A percentile compares a stretch with the other conserved stretches of the same genome.
phyloP scores from a whole-genome alignment of 30 jellyfish, hydroid and myxozoan species.

The Hydractinia echinata region DNA sequence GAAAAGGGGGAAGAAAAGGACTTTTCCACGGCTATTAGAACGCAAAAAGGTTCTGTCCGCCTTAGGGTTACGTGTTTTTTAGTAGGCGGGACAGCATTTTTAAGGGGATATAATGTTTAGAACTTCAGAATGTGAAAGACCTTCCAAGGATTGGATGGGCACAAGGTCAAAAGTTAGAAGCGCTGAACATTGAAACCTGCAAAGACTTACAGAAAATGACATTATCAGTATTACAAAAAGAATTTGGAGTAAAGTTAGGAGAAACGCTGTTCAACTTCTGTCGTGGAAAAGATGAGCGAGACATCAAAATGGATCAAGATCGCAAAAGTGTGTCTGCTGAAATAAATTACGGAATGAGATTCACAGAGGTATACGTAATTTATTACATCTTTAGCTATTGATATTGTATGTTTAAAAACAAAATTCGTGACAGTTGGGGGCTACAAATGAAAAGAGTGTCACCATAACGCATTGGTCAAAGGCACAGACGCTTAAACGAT shows the following conservation, averaged over 20 bases:
- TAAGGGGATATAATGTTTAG: constrained; percentile 18
- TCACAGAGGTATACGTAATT: constrained; percentile 42
- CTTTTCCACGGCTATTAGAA: too few species aligned
- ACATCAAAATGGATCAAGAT: constrained; percentile 59
- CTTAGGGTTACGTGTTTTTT: too few species aligned
- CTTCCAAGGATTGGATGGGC: constrained; percentile 91
- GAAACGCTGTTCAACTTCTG: constrained; percentile 59
- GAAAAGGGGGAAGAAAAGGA: too few species aligned
- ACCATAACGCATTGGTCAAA: too few species aligned
- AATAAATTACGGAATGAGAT: constrained; percentile 91
- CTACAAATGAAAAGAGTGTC: too few species aligned
- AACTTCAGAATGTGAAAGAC: constrained; percentile 56
- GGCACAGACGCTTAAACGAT: too few species aligned
- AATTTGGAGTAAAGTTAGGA: constrained; percentile 81
- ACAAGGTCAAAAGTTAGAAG: constrained; percentile 43
- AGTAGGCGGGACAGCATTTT: too few species aligned
- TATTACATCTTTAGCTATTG: too few species aligned
- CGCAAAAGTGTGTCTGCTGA: constrained; percentile 96
- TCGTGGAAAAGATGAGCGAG: constrained; percentile 79
- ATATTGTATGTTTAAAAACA: too few species aligned
- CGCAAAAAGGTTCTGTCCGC: too few species aligned
- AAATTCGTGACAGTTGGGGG: too few species aligned
- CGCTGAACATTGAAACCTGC: constrained; percentile 53
- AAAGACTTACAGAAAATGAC: constrained; percentile 53
- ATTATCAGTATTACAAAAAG: constrained; percentile 49